Percentiles rank a stretch among this genome's conserved stretches.
phyloP scores from a whole-genome alignment of 2,797 vertebrate species.

The Diglossa cyanea region DNA sequence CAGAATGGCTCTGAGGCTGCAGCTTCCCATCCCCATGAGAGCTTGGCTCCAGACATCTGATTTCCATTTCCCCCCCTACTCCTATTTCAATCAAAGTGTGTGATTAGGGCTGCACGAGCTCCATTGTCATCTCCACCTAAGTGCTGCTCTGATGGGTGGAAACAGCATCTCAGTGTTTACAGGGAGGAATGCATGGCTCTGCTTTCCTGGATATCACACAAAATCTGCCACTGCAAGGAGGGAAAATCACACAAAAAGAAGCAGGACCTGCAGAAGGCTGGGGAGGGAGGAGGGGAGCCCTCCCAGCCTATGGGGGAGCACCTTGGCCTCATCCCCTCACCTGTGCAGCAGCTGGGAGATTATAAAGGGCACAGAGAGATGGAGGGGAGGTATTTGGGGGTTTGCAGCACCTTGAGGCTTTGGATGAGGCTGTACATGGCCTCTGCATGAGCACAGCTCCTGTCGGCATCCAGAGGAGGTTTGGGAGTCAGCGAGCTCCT shows the following conservation, averaged over 20 bases:
- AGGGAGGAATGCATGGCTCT: neutral
- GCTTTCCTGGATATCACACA: neutral
- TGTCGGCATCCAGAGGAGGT: fast-evolving
- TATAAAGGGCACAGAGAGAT: neutral
- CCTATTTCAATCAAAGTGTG: neutral
- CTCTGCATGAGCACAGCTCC: fast-evolving
- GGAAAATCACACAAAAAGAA: neutral
- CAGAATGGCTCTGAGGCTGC: fast-evolving
- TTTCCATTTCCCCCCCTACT: neutral
- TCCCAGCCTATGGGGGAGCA: neutral
- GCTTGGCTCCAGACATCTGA: neutral
- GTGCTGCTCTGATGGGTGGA: conserved; percentile 36
- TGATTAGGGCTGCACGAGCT: neutral
- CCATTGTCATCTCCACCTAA: conserved; percentile 37
- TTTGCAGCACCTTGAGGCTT: fast-evolving
- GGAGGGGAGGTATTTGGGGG: fast-evolving
- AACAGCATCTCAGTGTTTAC: neutral
- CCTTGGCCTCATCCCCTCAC: neutral
- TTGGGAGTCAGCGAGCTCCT: fast-evolving
- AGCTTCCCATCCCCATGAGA: neutral
- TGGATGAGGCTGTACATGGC: fast-evolving
- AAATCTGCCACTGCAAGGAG: neutral
- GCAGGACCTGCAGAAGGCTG: neutral
- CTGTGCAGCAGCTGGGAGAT: neutral
- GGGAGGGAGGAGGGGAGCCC: neutral